Evolutionary conservation across 2,888 invertebrate genomes (phyloP), one percentile per base, ranked within the genome.

Genomic region (Habroteleia sp.): DNA sequence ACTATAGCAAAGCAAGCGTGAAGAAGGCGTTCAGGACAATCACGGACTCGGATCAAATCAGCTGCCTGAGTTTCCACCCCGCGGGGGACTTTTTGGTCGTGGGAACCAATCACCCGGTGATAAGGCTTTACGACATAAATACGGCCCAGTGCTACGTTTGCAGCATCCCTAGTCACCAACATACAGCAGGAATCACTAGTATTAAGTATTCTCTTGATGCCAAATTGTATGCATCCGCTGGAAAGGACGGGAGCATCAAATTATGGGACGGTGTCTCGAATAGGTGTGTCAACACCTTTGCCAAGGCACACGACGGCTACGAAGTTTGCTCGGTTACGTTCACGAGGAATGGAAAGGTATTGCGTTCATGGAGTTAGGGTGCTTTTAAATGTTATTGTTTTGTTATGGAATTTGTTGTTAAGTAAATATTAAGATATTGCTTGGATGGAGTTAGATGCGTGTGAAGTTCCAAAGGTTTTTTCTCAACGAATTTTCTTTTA

Each of bases 1-100:
- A 99, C 87, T 99, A 96, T 84, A 97, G 98, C 27, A 99, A 99
- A 89, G 97, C 99, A 0, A 98, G 98, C 0, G 98, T 98, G 0
- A 99, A 99, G 89, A 97, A 99, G 85, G 99, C 99, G 0, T 97
- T 95, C 86, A 96, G 97, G 83, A 97, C 97, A 29, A 96, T 99
- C 25, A 96, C 96, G 75, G 99, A 99, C 89, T 95, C 97, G 0
- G 96, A 97, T 83, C 95, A 95, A 42, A 95, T 99, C 0, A 91
- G 95, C 6, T 95, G 96, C 79, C 91, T 99, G 72, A 94, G 96
- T 0, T 97, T 99, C 87, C 99, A 99, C 89, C 99, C 99, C 0
- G 93, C 95, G 1, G 99, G 99, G 0, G 98, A 99, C 85, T 98
- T 93, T 87, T 91, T 99, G 5, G 93, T 98, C 23, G 97, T 98